Conservation (phyloP, 2,797 vertebrate species). For the Lepus townsendii region DNA sequence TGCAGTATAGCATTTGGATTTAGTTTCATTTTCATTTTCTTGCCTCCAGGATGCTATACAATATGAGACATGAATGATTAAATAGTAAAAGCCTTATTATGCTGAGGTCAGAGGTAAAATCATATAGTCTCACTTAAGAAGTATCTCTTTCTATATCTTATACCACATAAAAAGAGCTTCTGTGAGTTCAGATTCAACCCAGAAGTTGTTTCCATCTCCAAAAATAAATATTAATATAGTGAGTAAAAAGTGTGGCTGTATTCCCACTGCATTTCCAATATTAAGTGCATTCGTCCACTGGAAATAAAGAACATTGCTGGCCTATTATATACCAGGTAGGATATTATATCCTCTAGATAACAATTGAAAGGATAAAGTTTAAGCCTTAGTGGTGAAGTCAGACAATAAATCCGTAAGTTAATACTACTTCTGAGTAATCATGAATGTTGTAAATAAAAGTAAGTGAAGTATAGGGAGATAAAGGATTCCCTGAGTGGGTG, state of each 20-base stretch:
- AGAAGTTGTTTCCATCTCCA: constrained; percentile 21
- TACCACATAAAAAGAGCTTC: background rate
- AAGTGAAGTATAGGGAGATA: background rate
- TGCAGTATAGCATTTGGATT: background rate
- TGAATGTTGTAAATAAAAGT: constrained; percentile 39
- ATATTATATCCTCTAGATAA: background rate
- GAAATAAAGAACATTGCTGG: background rate
- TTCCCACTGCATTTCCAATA: background rate
- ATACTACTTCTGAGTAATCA: background rate
- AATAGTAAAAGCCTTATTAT: constrained; percentile 14
- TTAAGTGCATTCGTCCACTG: background rate
- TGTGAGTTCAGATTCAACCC: constrained; percentile 25
- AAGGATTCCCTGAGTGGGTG: background rate
- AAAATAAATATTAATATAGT: background rate
- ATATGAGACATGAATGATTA: background rate
- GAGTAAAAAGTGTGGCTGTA: background rate
- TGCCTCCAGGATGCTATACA: background rate
- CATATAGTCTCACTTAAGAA: background rate
- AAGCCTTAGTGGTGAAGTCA: background rate
- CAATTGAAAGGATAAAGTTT: background rate
- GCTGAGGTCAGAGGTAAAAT: background rate
- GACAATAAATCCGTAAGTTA: background rate
- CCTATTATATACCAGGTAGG: background rate
- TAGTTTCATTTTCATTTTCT: background rate
- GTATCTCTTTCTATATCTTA: background rate